Percentiles rank a stretch among this genome's conserved stretches.
These are phyloP conservation scores for Amblyteles armatorius DNA, from an alignment of 2,888 invertebrate species.

Conservation along the genomic window DNA sequence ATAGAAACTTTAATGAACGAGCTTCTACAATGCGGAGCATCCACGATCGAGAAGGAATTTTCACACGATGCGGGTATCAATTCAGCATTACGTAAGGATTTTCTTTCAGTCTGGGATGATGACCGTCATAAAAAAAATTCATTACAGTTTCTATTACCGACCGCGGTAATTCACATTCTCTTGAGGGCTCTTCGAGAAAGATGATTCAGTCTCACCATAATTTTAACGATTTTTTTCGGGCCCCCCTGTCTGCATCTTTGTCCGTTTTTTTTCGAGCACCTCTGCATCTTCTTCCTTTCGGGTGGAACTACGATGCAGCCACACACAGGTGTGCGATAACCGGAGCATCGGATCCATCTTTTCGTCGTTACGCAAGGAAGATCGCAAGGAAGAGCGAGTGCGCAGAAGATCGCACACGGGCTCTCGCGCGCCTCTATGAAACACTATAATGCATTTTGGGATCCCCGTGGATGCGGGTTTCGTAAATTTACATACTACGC, in stretches of 20 bases:
- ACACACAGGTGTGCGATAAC: not conserved
- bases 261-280: too few species aligned
- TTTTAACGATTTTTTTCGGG: too few species aligned
- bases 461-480: not conserved
- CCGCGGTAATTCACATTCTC: too few species aligned
- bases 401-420: constrained; percentile 19
- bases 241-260: not conserved
- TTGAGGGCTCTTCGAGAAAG: not conserved
- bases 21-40: too few species aligned
- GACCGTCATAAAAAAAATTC: too few species aligned
- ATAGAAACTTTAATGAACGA: too few species aligned
- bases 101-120: too few species aligned
- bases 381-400: constrained; percentile 13
- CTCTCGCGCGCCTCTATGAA: not conserved
- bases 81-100: too few species aligned
- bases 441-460: constrained; percentile 4
- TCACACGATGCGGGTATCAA: too few species aligned
- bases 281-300: not conserved
- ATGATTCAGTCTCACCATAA: too few species aligned
- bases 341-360: constrained; percentile 56
- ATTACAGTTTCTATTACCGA: too few species aligned
- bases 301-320: not conserved
- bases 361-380: constrained; percentile 57
- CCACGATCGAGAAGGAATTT: too few species aligned
- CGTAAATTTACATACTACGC: constrained; percentile 6